Conservation (phyloP, 2,797 vertebrate species). For the Bovichtus variegatus region DNA sequence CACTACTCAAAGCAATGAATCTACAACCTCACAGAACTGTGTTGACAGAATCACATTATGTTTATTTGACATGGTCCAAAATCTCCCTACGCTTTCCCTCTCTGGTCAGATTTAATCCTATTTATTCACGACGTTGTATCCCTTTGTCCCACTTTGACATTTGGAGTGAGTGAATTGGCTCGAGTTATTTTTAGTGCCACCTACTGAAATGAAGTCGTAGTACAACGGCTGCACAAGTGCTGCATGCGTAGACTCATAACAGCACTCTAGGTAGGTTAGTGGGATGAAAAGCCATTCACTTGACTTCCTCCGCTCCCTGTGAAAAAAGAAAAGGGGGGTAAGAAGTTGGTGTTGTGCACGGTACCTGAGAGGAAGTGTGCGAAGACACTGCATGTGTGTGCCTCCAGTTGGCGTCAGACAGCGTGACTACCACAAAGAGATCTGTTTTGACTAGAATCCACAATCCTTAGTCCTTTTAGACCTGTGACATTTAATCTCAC, state of each 20-base stretch:
- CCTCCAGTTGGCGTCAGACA: constrained; percentile 59
- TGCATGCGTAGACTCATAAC: constrained; percentile 52
- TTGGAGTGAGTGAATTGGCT: constrained; percentile 55
- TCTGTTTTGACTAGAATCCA: constrained; percentile 81
- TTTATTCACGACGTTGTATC: constrained; percentile 52
- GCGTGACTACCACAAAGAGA: constrained; percentile 67
- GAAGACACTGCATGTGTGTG: constrained; percentile 24
- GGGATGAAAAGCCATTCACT: constrained; percentile 59
- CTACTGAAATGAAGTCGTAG: constrained; percentile 70
- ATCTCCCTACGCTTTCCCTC: constrained; percentile 18
- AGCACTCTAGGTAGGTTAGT: constrained; percentile 63
- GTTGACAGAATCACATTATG: constrained; percentile 29
- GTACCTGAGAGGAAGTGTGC: constrained; percentile 46
- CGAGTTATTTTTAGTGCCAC: constrained; percentile 77
- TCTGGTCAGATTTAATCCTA: constrained; percentile 56
- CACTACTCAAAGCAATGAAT: neutral
- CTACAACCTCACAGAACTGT: neutral
- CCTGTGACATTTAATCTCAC: constrained; percentile 83
- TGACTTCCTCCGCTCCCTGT: constrained; percentile 46
- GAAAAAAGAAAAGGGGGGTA: constrained; percentile 36
- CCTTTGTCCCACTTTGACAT: constrained; percentile 67
- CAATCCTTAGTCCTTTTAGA: constrained; percentile 78
- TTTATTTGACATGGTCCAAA: constrained; percentile 35
- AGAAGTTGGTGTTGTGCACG: constrained; percentile 13
- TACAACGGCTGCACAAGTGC: constrained; percentile 60